Evolutionary conservation across 2,797 vertebrate species (phyloP).

Genomic region (Semaprochilodus insignis): DNA sequence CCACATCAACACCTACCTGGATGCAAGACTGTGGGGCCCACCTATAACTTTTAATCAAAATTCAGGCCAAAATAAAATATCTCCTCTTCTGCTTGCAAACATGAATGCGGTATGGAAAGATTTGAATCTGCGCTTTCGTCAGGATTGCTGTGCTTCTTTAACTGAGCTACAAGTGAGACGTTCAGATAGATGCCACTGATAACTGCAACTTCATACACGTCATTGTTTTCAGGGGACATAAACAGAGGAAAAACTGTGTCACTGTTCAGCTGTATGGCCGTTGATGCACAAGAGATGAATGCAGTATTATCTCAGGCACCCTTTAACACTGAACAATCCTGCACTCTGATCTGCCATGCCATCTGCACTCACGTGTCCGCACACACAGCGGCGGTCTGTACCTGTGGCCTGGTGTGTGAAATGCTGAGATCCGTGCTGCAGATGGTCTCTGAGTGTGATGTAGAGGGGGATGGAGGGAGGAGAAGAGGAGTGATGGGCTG

Average conservation of each 20-base stretch:
- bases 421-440: conserved; percentile 10
- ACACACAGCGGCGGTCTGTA: background rate
- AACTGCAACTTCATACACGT: too few species aligned
- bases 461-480: background rate
- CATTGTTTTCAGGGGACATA: background rate
- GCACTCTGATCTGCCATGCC: background rate
- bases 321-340: background rate
- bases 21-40: too few species aligned
- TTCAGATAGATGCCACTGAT: too few species aligned
- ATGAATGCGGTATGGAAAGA: too few species aligned
- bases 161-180: too few species aligned
- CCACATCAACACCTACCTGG: too few species aligned
- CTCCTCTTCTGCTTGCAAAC: too few species aligned
- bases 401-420: conserved; percentile 14
- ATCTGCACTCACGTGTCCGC: background rate
- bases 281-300: background rate
- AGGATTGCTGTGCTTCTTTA: too few species aligned
- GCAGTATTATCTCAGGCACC: background rate
- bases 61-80: too few species aligned
- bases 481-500: background rate
- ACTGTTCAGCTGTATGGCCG: too few species aligned
- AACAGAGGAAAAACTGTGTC: background rate
- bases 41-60: too few species aligned
- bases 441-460: background rate
- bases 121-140: too few species aligned